Base-by-base conservation (phyloP, 2,888 invertebrate genomes). In the Sceliomorpha sp. region DNA sequence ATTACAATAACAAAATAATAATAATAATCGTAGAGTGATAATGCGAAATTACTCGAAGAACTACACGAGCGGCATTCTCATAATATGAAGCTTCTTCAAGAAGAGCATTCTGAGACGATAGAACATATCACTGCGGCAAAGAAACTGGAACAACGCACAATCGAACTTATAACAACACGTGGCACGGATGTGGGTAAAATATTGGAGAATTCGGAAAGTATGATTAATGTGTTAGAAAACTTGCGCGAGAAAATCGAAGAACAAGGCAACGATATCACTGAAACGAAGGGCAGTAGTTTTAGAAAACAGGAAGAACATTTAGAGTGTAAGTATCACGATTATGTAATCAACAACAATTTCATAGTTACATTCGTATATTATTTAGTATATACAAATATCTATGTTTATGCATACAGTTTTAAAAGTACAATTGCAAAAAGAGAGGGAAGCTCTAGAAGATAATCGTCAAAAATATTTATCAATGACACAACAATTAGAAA, bases 61-160 rank as follows among this genome's bases (percentile, higher is more conserved):
- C 79, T 85, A 48, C 73, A 74, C 3, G 62, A 74, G 26, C 75
- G 81, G 13, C 83, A 87, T 64, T 69, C 72, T 3, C 75, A 71
- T 13, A 84, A 79, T 70, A 42, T 85, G 36, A 71, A 75, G 63
- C 45, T 83, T 10, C 24, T 88, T 1, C 81, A 84, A 68, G 83
- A 74, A 17, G 85, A 86, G 48, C 81, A 87, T 56, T 62, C 71
- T 7, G 81, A 83, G 68, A 81, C 76, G 2, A 82, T 87, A 34
- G 80, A 83, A 59, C 81, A 74, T 44, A 81, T 87, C 71, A 75
- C 79, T 6, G 81, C 74, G 69, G 79, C 82, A 15, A 87, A 86
- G 71, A 77, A 83, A 20, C 45, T 78, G 2, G 87, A 88, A 62
- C 74, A 80, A 56, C 51, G 73, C 47, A 78, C 82, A 10, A 71